These are phyloP conservation scores for Holotrichia oblita DNA, from an alignment of 1,140 invertebrate genomes.

Conservation along the genomic window DNA sequence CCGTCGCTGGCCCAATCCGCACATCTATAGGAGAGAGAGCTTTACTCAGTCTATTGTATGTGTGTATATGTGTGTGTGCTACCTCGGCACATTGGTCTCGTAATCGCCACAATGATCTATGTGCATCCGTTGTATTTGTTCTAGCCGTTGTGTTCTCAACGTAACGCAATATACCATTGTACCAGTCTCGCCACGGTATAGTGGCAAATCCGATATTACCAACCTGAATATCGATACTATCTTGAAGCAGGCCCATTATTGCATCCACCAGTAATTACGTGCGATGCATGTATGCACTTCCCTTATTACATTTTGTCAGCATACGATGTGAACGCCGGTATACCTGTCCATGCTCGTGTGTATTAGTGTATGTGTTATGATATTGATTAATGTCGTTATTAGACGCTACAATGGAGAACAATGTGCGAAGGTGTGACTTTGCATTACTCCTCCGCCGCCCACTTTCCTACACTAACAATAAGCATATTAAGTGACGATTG, in stretches of 20 bases:
- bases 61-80: neutral
- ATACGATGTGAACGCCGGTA: neutral
- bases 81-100: constrained; percentile 2
- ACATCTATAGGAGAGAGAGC: neutral
- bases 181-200: neutral
- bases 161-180: neutral
- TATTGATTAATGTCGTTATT: constrained; percentile 1
- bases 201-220: neutral
- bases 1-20: neutral
- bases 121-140: neutral
- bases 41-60: neutral
- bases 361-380: neutral
- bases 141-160: neutral
- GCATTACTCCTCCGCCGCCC: neutral
- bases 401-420: neutral
- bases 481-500: too few relatives aligned
- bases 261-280: neutral
- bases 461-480: too few relatives aligned
- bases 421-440: constrained; percentile 11
- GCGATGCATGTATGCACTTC: neutral
- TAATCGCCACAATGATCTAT: constrained; percentile 7
- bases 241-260: constrained; percentile 11
- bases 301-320: constrained; percentile 3
- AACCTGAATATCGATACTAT: neutral
- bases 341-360: neutral